Evolutionary conservation across 2,113 vertebrate species (phyloP).

Genomic region (Syrmaticus mikado): DNA sequence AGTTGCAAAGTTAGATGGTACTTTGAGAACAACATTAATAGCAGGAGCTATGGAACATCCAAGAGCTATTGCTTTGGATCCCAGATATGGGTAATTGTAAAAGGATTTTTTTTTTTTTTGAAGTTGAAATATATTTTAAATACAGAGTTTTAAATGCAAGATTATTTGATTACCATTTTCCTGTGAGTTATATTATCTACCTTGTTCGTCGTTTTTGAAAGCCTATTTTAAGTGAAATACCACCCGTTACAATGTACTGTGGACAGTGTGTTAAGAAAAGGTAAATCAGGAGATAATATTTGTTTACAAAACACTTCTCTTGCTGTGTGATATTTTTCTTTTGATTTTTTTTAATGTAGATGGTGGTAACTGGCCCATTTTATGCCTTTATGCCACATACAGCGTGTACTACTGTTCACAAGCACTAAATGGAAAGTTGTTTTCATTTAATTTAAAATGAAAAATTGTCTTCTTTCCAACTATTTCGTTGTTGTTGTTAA

Average conservation of each 20-base stretch:
- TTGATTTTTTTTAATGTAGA: neutral
- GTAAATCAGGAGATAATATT: accelerated
- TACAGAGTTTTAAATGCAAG: neutral
- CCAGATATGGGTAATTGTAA: constrained; percentile 90
- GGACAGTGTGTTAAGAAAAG: neutral
- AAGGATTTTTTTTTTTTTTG: neutral
- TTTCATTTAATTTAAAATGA: neutral
- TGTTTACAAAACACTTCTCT: neutral
- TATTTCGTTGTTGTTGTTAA: neutral
- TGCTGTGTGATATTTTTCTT: neutral
- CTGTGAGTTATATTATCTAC: neutral
- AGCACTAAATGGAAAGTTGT: neutral
- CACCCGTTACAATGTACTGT: neutral
- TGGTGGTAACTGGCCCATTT: neutral
- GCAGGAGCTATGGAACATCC: constrained; percentile 98
- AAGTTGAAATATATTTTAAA: neutral
- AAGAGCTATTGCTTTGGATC: constrained; percentile 94
- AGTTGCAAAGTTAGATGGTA: constrained; percentile 93
- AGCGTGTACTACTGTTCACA: accelerated
- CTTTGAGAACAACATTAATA: constrained; percentile 92
- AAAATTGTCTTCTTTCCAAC: neutral
- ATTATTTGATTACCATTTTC: neutral
- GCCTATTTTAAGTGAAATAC: neutral
- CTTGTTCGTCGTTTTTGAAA: neutral
- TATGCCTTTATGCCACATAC: neutral